Percentiles rank a stretch among this genome's conserved stretches.
These are phyloP conservation scores for Sphaeridia pumilis DNA, from an alignment of 2,888 invertebrate species.

Conservation along the genomic window DNA sequence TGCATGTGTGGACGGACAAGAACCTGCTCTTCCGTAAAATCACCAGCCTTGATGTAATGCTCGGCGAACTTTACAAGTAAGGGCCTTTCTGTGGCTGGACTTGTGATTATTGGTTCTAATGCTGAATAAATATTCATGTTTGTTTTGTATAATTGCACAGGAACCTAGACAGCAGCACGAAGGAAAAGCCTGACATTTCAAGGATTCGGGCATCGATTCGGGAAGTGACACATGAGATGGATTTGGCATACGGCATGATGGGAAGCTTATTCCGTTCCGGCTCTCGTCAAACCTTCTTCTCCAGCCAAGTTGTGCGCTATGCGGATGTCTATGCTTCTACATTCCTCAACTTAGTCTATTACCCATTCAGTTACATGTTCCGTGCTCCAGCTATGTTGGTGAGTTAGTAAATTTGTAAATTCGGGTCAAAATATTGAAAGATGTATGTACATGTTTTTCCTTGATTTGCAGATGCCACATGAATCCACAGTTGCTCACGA, in stretches of 20 bases:
- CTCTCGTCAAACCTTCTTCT: slow-evolving; percentile 96
- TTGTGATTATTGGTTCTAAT: no score
- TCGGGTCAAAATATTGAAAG: no score
- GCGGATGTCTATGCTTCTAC: slow-evolving; percentile 94
- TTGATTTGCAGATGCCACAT: slow-evolving; percentile 72
- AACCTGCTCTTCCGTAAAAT: slow-evolving; percentile 83
- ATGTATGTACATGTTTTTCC: no score
- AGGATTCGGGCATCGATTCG: slow-evolving; percentile 72
- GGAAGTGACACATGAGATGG: slow-evolving; percentile 96
- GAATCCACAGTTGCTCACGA: slow-evolving; percentile 97
- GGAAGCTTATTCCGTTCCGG: slow-evolving; percentile 93
- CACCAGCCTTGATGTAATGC: slow-evolving; percentile 72
- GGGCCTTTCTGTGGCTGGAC: no score
- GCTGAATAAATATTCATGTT: no score
- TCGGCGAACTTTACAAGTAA: slow-evolving; percentile 93
- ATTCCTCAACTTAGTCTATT: slow-evolving; percentile 90
- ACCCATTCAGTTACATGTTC: slow-evolving; percentile 98
- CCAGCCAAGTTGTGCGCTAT: slow-evolving; percentile 92
- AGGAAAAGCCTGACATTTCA: slow-evolving; percentile 88
- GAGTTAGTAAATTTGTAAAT: no score
- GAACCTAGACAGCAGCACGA: slow-evolving; percentile 88
- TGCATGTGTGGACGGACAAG: slow-evolving; percentile 97
- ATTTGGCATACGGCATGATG: slow-evolving; percentile 93
- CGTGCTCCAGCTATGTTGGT: slow-evolving; percentile 90
- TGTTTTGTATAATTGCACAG: no score